Base-by-base conservation (phyloP, 2,888 invertebrate genomes). In the Operophtera brumata region DNA sequence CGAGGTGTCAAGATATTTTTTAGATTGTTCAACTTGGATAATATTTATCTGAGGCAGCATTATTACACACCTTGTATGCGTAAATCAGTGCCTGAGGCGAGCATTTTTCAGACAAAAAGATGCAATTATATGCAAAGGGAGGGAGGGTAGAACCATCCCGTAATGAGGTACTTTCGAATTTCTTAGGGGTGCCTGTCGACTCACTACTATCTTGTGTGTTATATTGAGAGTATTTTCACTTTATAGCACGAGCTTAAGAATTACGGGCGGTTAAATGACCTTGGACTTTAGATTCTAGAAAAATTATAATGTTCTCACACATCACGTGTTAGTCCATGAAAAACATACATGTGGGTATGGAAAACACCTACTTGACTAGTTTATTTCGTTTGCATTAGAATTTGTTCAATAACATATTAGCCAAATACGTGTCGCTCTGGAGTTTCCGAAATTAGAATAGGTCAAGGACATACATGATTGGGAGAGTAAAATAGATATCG, bases 31-130 rank as follows among this genome's bases (percentile, higher is more conserved):
- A 14, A 32, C 61, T 76, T 74, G 74, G 75, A 80, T 79, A 83
- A 84, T 82, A 84, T 87, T 87, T 88, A 85, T 82, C 75, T 82
- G 77, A 81, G 82, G 71, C 80, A 72, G 78, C 82, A 73, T 87
- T 88, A 90, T 90, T 90, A 87, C 86, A 88, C 90, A 89, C 89
- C 89, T 87, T 86, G 90, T 83, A 88, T 84, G 86, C 90, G 90
- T 91, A 91, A 91, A 91, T 90, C 91, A 90, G 86, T 77, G 89
- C 87, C 77, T 67, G 77, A 74, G 84, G 90, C 85, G 74, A 78
- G 72, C 77, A 84, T 84, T 89, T 86, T 86, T 85, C 80, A 85
- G 81, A 85, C 71, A 64, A 89, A 84, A 84, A 88, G 84, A 88
- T 87, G 87, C 89, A 89, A 88, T 88, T 88, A 88, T 85, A 86